phyloP scores from a whole-genome alignment of 2,113 vertebrate species.

The Lepus timidus region DNA sequence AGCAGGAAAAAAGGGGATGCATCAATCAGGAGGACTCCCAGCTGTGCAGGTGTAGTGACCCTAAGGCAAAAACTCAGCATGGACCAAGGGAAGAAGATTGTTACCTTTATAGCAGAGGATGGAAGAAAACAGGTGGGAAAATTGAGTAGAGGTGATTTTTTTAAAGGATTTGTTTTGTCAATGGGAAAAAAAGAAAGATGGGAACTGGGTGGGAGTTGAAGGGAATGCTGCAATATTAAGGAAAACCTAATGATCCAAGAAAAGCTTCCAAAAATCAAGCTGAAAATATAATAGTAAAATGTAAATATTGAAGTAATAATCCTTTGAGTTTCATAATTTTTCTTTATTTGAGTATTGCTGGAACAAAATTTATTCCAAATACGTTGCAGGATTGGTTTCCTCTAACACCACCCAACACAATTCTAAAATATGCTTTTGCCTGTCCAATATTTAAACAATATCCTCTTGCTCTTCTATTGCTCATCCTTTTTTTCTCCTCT shows the following conservation, averaged over 20 bases:
- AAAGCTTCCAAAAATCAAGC: neutral
- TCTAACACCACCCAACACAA: neutral
- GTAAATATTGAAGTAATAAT: neutral
- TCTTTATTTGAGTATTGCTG: neutral
- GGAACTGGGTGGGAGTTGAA: neutral
- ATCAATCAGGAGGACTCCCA: neutral
- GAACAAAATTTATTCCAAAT: neutral
- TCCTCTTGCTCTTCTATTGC: neutral
- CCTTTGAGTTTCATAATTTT: neutral
- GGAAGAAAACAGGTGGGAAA: neutral
- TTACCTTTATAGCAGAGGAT: neutral
- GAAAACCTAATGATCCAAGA: neutral
- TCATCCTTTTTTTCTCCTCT: neutral
- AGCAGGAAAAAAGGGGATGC: neutral
- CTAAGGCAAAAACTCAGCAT: no score
- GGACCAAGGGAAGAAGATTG: no score
- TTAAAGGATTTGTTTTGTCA: neutral
- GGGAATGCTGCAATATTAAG: neutral
- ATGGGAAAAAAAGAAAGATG: neutral
- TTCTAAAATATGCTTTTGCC: neutral
- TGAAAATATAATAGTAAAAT: neutral
- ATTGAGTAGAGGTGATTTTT: neutral
- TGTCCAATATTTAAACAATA: neutral
- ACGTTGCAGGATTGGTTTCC: neutral
- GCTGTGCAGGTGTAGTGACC: accelerated